These are phyloP conservation scores for Priocnemis perturbator DNA, from an alignment of 2,888 invertebrate genomes.

Conservation along the genomic window DNA sequence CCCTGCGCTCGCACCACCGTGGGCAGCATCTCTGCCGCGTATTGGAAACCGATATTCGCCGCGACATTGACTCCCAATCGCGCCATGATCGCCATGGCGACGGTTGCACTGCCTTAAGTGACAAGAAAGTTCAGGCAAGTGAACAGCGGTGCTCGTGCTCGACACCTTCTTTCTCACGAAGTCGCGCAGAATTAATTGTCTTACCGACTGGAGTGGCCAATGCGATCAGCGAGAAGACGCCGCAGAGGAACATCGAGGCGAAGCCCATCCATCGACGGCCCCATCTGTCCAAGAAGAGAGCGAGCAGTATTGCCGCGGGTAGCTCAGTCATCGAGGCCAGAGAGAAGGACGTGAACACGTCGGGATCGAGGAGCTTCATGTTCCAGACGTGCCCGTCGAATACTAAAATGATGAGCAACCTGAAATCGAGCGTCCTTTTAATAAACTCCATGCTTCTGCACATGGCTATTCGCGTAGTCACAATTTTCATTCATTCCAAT, in stretches of 20 bases:
- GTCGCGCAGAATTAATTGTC: constrained; percentile 1
- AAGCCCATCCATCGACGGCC: constrained; percentile 91
- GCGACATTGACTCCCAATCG: constrained; percentile 92
- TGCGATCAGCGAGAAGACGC: constrained; percentile 86
- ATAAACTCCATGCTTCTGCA: background rate
- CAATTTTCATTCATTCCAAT: background rate
- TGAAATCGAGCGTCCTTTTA: constrained; percentile 46
- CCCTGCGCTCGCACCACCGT: constrained; percentile 93
- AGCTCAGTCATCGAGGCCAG: constrained; percentile 89
- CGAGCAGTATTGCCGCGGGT: constrained; percentile 88
- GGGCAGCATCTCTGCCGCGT: constrained; percentile 91
- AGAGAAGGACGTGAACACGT: constrained; percentile 90
- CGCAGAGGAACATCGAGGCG: constrained; percentile 87
- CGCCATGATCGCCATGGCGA: constrained; percentile 87
- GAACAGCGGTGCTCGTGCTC: too few species aligned
- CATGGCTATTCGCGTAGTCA: background rate
- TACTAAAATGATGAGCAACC: constrained; percentile 89
- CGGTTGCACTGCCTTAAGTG: constrained; percentile 76
- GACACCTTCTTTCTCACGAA: too few species aligned
- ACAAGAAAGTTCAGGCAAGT: background rate
- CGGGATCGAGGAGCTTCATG: constrained; percentile 87
- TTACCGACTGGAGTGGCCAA: constrained; percentile 85
- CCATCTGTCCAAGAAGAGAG: constrained; percentile 86
- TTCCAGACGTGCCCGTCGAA: constrained; percentile 94
- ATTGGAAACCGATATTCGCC: constrained; percentile 93